Conservation (phyloP, 2,113 vertebrate species). For the Odocoileus hemionus region DNA sequence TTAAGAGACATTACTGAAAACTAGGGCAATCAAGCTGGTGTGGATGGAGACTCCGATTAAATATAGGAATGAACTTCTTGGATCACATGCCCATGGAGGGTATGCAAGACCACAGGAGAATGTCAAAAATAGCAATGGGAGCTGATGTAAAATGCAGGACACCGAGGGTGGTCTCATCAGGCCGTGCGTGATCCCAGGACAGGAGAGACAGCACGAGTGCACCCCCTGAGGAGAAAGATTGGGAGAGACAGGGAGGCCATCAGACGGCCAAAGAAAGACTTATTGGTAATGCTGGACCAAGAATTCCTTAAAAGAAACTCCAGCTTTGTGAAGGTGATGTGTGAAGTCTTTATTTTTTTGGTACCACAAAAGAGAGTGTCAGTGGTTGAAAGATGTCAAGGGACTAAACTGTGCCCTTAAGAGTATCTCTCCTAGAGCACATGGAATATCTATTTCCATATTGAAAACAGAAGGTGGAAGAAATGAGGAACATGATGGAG, state of each 20-base stretch:
- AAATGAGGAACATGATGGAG: not conserved
- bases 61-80: not conserved
- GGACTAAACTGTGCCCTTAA: not conserved
- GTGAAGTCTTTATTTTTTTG: not conserved
- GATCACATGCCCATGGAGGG: not conserved
- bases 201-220: rapidly evolving
- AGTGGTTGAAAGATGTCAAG: not conserved
- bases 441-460: not conserved
- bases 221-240: not conserved
- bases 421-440: not conserved
- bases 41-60: not conserved
- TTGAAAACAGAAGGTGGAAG: not conserved
- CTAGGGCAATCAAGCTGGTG: not conserved
- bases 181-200: too few species aligned
- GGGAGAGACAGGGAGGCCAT: not conserved
- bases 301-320: not conserved
- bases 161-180: rapidly evolving
- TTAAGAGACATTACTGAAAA: not conserved
- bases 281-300: not conserved
- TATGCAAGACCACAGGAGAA: not conserved
- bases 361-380: not conserved
- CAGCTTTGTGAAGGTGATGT: not conserved
- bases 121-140: not conserved
- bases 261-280: not conserved
- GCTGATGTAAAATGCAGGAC: not conserved